Base-by-base conservation (phyloP, 1,140 invertebrate genomes). In the Lasaia peninsularis region DNA sequence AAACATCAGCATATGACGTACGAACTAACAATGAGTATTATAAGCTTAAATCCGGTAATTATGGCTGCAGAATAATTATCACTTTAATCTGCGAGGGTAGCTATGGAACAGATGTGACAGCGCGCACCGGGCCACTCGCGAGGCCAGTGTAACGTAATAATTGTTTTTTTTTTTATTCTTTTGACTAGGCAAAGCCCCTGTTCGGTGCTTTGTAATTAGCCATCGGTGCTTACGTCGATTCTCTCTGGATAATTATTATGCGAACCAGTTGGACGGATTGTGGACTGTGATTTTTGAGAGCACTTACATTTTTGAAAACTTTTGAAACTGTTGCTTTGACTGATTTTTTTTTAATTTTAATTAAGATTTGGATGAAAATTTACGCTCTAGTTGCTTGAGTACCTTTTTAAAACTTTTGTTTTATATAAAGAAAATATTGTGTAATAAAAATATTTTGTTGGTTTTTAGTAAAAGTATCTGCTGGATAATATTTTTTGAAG, bases 121-220 rank as follows among this genome's bases (percentile, higher is more conserved):
- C 53, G 70, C 61, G 65, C 84, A 84, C 81, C 81, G 75, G 85
- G 82, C 80, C 83, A 72, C 79, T 82, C 74, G 57, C 59, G 69
- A 69, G 72, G 77, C 82, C 82, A 85, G 75, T 88, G 85, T 86
- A 78, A 80, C 84, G 84, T 87, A 73, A 87, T 84, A 84, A 86
- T 86, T 80, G 78, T 78, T 80, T 67, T 82, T 82, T 75, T 78
- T 81, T 81, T 74, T 63, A 71, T 69, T 73, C 67, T 76, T 76
- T 83, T 80, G 62, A 79, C 74, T 76, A 78, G 67, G 72, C 73
- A 72, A 80, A 80, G 73, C 74, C 79, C 79, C 82, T 71, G 83
- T 80, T 81, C 78, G 75, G 74, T 56, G 63, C 76, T 86, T 86
- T 85, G 85, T 88, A 88, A 88, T 88, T 88, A 88, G 78, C 80